These are phyloP conservation scores for Leucoraja erinaceus DNA, from an alignment of 2,113 vertebrate genomes.

Conservation along the genomic window DNA sequence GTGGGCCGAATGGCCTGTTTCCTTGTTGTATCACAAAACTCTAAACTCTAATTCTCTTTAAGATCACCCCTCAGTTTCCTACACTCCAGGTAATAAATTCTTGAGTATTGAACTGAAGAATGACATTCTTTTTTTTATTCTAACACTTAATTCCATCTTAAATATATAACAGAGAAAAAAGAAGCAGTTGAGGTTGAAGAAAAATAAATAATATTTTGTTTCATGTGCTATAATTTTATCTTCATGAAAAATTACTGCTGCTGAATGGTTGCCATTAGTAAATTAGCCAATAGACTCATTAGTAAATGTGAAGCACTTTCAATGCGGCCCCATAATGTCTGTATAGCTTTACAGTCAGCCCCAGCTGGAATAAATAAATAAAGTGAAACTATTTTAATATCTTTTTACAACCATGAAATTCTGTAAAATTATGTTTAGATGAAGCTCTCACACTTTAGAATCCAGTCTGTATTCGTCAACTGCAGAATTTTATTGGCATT, in stretches of 20 bases:
- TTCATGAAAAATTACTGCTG: conserved; percentile 17
- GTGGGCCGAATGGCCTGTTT: no score
- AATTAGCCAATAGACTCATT: not conserved
- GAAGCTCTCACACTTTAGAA: not conserved
- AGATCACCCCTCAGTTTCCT: no score
- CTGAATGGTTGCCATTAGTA: not conserved
- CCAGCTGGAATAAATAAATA: conserved; percentile 19
- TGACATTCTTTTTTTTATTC: not conserved
- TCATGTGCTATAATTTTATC: not conserved
- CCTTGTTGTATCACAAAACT: no score
- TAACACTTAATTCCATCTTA: not conserved
- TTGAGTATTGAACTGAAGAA: not conserved
- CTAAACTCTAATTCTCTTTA: no score
- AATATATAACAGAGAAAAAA: not conserved
- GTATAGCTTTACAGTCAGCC: not conserved
- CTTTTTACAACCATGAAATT: not conserved
- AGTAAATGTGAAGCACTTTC: not conserved
- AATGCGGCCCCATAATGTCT: not conserved
- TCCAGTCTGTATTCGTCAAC: not conserved
- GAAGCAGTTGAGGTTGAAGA: not conserved
- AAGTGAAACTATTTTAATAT: not conserved
- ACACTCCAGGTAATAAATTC: not conserved
- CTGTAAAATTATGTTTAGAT: conserved; percentile 1
- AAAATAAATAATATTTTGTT: not conserved
- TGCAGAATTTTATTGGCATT: not conserved